phyloP scores from a whole-genome alignment of 2,113 vertebrate species.

The Aegotheles bennettii region DNA sequence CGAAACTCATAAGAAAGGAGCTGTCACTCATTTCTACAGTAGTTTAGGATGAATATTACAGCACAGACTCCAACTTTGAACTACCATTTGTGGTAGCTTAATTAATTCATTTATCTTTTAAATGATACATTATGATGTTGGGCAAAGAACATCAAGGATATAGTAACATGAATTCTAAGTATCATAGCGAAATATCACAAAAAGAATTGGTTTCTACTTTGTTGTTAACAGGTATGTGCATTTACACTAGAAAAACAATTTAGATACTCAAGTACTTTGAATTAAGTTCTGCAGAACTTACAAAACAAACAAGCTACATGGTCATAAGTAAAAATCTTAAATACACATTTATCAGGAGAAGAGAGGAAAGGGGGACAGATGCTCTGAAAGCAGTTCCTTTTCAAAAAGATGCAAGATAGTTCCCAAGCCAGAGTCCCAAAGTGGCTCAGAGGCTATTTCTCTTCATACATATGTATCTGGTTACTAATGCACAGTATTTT shows the following conservation, averaged over 20 bases:
- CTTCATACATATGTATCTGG: background rate
- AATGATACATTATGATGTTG: background rate
- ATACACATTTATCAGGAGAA: background rate
- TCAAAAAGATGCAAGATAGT: background rate
- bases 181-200: background rate
- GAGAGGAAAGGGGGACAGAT: background rate
- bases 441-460: background rate
- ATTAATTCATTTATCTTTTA: background rate
- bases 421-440: background rate
- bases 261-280: background rate
- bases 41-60: background rate
- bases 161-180: background rate
- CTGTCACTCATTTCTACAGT: background rate
- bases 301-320: background rate
- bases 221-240: background rate
- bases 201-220: background rate
- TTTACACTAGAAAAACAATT: background rate
- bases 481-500: background rate
- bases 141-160: background rate
- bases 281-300: background rate
- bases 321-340: background rate
- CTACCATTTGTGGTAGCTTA: background rate
- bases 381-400: background rate
- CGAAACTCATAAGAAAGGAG: background rate
- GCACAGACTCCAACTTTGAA: background rate